Evolutionary conservation across 2,888 invertebrate species (phyloP).

Genomic region (Dolichomitus sp.): DNA sequence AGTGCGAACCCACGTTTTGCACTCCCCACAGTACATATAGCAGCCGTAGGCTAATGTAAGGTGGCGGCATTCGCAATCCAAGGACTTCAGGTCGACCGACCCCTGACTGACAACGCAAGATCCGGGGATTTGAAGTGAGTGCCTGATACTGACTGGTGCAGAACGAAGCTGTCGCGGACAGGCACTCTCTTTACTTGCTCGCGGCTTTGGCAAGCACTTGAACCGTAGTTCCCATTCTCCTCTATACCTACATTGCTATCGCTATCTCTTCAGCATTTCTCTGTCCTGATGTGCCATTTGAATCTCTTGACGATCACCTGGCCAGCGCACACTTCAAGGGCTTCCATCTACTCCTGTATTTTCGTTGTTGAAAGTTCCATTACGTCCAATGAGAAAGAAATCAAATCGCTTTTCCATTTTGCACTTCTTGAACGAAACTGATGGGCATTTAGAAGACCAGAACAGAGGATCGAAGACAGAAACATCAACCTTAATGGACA

Average conservation of each 20-base stretch:
- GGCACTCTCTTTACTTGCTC: conserved; percentile 33
- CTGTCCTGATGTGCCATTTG: conserved; percentile 10
- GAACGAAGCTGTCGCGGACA: conserved; percentile 49
- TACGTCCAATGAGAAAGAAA: conserved; percentile 9
- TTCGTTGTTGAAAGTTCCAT: conserved; percentile 15
- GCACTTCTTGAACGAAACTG: conserved; percentile 8
- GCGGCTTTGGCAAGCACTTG: conserved; percentile 25
- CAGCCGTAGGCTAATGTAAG: background rate
- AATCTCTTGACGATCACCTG: conserved; percentile 33
- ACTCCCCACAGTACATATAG: background rate
- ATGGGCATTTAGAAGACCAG: conserved; percentile 1
- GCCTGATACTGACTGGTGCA: conserved; percentile 24
- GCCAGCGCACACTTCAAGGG: conserved; percentile 4
- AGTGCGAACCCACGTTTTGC: conserved; percentile 41
- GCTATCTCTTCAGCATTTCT: conserved; percentile 15
- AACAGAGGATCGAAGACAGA: background rate
- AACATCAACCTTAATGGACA: background rate
- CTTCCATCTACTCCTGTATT: background rate
- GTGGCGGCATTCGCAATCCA: conserved; percentile 23
- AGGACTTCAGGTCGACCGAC: conserved; percentile 8
- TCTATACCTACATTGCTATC: conserved; percentile 3
- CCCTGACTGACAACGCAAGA: conserved; percentile 25
- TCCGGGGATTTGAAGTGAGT: conserved; percentile 39
- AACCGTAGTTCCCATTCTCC: conserved; percentile 14
- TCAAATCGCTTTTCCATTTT: conserved; percentile 21